A percentile compares a stretch with the other conserved stretches of the same genome.
These are phyloP conservation scores for Myiothlypis chrysogaster DNA, from an alignment of 2,797 vertebrate genomes.

Conservation along the genomic window DNA sequence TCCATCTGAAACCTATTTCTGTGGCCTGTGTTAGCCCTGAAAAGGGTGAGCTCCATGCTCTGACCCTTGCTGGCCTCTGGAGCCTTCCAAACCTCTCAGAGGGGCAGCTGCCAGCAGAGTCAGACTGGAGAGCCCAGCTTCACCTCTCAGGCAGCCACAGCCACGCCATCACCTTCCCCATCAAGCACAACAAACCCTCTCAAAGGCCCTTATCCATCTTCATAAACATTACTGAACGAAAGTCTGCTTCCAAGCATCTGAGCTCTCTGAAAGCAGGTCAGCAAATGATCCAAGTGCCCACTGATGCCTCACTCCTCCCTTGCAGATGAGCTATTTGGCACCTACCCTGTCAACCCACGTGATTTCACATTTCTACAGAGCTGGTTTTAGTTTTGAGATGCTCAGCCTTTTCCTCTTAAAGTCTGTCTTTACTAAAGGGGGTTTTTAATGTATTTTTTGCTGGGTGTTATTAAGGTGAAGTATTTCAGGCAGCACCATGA, in stretches of 20 bases:
- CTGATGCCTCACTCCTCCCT: not conserved
- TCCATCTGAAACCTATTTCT: not conserved
- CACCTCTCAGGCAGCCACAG: not conserved
- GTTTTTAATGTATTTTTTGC: not conserved
- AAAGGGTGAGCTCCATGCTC: fast-evolving
- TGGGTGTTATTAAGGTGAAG: not conserved
- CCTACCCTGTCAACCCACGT: fast-evolving
- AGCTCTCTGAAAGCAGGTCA: not conserved
- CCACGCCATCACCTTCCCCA: not conserved
- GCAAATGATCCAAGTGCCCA: not conserved
- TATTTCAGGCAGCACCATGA: not conserved
- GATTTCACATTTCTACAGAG: not conserved
- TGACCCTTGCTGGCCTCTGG: not conserved
- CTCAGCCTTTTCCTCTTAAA: not conserved
- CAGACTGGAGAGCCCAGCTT: not conserved
- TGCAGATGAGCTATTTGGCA: not conserved
- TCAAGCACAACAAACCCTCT: not conserved
- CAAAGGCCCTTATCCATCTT: not conserved
- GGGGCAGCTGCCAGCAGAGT: not conserved
- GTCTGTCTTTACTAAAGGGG: not conserved
- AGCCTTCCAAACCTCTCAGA: not conserved
- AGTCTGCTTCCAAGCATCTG: not conserved
- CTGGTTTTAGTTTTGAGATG: not conserved
- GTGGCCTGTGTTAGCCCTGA: not conserved
- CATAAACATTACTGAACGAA: not conserved